Evolutionary conservation across 64 coral and sea anemone genomes (phyloP), one percentile per base, ranked within the genome.

Genomic region (Cladopsammia gracilis): DNA sequence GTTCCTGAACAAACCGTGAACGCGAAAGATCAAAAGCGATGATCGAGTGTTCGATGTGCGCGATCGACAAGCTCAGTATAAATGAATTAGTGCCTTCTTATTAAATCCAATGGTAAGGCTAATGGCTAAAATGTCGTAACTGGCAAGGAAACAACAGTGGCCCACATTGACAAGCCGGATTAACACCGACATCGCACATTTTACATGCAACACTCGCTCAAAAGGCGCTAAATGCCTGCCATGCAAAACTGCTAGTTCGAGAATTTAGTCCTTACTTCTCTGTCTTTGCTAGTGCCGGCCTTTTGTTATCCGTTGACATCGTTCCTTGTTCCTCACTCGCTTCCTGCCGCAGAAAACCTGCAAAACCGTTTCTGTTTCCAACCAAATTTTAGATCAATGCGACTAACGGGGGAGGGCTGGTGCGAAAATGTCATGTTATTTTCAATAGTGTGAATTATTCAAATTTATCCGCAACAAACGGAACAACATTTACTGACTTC

Each of bases 301-400:
- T 44, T 68, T 84, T 84, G 25, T 84, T 67, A 0, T 84, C 80
- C 19, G 80, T 23, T 16, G 80, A 84, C 80, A 84, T 84, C 43
- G 16, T 47, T 44, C n/a, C 9, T 15, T 34, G 45, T 75, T 20
- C 48, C 47, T 9, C 14, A 9, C 45, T 75, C 15, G 16, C 5
- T 6, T 51, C 7, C 18, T 15, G 47, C 46, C 19, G 20, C 13
- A 45, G 48, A 4, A 12, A 9, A 69, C 8, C 15, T 46, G 10
- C 70, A 73, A 46, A 12, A 26, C 8, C 25, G 26, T 46, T 75
- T 50, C 12, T 75, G 53, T 12, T 56, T 12, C 53, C 7, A 56
- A 7, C 46, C 48, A 12, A n/a, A 4, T 75, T 20, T 75, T 16
- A 45, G 48, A n/a, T 14, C 44, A 73, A 73, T 25, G 19, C 7